phyloP scores from a whole-genome alignment of 2,888 invertebrate genomes.

The Drosophila putrida region DNA sequence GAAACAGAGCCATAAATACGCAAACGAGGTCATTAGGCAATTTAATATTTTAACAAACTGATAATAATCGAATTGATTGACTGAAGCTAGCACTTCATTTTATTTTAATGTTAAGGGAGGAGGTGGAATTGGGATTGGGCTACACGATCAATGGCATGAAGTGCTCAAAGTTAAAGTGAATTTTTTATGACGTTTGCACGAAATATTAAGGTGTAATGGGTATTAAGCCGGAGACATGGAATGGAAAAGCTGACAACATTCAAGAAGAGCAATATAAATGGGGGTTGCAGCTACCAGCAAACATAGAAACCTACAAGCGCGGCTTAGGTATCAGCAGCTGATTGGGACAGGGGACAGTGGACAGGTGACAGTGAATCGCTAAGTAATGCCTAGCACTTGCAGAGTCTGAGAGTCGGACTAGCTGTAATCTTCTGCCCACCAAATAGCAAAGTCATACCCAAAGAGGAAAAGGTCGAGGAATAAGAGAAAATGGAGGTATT shows the following conservation, averaged over 20 bases:
- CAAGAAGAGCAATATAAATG: neutral
- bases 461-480: neutral
- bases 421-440: conserved; percentile 69
- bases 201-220: conserved; percentile 76
- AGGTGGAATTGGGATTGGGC: conserved; percentile 54
- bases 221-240: conserved; percentile 49
- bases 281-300: conserved; percentile 4
- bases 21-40: conserved; percentile 79
- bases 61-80: conserved; percentile 72
- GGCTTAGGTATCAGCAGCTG: conserved; percentile 62
- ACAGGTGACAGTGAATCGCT: conserved; percentile 5
- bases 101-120: neutral
- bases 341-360: neutral
- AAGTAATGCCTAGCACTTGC: conserved; percentile 38
- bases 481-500: neutral
- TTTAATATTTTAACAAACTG: conserved; percentile 78
- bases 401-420: conserved; percentile 15
- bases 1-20: conserved; percentile 46
- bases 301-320: conserved; percentile 72
- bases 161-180: conserved; percentile 66
- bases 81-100: conserved; percentile 1
- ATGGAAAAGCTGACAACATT: conserved; percentile 67
- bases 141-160: conserved; percentile 57
- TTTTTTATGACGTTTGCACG: conserved; percentile 77
- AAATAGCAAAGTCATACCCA: conserved; percentile 62